phyloP scores from a whole-genome alignment of 2,113 vertebrate species.

The Rhinichthys klamathensis region DNA sequence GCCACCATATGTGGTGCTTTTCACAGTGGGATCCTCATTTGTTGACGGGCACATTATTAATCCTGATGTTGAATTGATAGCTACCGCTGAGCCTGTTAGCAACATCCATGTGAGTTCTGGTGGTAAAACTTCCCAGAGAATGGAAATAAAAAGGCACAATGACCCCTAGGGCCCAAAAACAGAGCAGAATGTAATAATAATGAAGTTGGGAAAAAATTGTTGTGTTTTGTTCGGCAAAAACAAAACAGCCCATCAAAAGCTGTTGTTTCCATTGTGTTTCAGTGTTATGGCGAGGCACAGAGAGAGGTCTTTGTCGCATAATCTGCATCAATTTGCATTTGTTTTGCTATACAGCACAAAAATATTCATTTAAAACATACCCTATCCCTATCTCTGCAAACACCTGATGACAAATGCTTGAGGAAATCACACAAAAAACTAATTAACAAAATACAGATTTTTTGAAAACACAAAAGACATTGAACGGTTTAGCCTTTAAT shows the following conservation, averaged over 20 bases:
- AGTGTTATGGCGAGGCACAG: background rate
- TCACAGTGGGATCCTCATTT: slow-evolving; percentile 54
- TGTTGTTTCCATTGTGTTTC: background rate
- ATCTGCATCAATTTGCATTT: slow-evolving; percentile 25
- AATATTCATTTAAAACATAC: background rate
- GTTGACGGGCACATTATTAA: slow-evolving; percentile 63
- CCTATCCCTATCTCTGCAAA: background rate
- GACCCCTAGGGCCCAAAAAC: slow-evolving; percentile 4
- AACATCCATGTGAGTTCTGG: slow-evolving; percentile 32
- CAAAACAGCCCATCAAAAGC: slow-evolving; percentile 11
- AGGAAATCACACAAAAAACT: background rate
- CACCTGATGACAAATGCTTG: background rate
- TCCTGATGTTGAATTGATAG: slow-evolving; percentile 50
- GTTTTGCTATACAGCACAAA: background rate
- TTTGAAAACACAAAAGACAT: background rate
- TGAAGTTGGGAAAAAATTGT: background rate
- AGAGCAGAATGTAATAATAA: slow-evolving; percentile 22
- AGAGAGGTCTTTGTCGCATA: background rate
- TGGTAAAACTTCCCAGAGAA: slow-evolving; percentile 21
- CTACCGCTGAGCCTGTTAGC: slow-evolving; percentile 44
- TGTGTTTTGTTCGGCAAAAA: slow-evolving; percentile 9
- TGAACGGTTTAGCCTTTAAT: background rate
- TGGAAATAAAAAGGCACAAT: slow-evolving; percentile 23
- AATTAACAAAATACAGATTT: background rate
- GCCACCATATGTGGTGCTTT: slow-evolving; percentile 25